Evolutionary conservation across 2,113 vertebrate genomes (phyloP).

Genomic region (Vombatus ursinus): DNA sequence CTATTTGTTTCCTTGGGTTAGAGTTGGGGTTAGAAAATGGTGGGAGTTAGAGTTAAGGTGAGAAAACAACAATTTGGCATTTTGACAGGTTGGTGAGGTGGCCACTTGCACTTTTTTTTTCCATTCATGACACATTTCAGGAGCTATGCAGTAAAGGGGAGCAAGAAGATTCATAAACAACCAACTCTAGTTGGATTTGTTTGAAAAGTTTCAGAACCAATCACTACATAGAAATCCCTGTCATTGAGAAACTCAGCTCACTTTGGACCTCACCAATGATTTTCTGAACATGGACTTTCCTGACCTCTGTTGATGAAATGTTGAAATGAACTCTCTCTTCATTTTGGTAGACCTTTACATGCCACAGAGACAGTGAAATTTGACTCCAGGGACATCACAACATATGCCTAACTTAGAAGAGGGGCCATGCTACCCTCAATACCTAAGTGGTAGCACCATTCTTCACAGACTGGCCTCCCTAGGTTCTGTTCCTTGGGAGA

Average conservation of each 20-base stretch:
- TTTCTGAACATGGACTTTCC: conserved; percentile 57
- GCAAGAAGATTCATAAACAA: conserved; percentile 72
- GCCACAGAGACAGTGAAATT: conserved; percentile 33
- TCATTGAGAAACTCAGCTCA: conserved; percentile 49
- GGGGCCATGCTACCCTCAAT: conserved; percentile 53
- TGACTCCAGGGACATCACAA: conserved; percentile 46
- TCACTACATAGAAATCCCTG: neutral
- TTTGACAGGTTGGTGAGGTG: conserved; percentile 5
- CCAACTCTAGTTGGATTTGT: conserved; percentile 39
- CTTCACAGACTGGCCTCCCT: conserved; percentile 80
- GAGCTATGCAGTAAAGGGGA: conserved; percentile 68
- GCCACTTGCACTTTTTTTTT: conserved; percentile 72
- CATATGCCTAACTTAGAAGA: conserved; percentile 40
- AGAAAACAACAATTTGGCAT: conserved; percentile 25
- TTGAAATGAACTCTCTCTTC: conserved; percentile 53
- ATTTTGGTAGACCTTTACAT: conserved; percentile 33
- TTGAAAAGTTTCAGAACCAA: conserved; percentile 54
- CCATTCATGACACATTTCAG: conserved; percentile 72
- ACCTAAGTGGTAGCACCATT: conserved; percentile 70
- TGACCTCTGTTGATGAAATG: conserved; percentile 44
- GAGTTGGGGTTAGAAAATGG: neutral
- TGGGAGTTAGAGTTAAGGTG: no score
- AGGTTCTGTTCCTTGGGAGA: conserved; percentile 48
- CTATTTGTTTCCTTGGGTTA: neutral
- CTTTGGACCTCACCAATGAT: conserved; percentile 46